phyloP scores from a whole-genome alignment of 2,113 vertebrate species.

The Pelodiscus sinensis region DNA sequence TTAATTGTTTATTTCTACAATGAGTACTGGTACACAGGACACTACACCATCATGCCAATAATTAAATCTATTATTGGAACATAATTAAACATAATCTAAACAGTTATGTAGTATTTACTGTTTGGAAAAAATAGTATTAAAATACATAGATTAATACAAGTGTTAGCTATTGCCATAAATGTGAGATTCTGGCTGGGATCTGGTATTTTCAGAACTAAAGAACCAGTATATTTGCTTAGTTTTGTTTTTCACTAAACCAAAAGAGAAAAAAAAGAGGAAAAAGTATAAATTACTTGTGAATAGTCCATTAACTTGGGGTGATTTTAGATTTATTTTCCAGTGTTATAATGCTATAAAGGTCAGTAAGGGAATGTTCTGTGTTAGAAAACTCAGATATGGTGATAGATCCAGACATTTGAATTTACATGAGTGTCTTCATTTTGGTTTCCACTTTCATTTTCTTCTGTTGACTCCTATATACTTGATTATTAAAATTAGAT shows the following conservation, averaged over 20 bases:
- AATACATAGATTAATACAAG: too few species aligned
- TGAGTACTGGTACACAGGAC: background rate
- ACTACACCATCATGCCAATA: background rate
- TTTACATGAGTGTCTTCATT: accelerated
- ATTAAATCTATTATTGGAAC: conserved; percentile 20
- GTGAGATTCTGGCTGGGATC: background rate
- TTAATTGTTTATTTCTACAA: conserved; percentile 17
- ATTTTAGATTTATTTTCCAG: accelerated
- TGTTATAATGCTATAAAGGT: background rate
- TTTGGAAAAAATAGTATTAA: too few species aligned
- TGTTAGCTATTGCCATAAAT: background rate
- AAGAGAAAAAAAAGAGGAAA: background rate
- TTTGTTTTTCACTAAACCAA: background rate
- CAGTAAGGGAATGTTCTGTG: background rate
- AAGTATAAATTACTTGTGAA: background rate
- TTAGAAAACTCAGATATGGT: background rate
- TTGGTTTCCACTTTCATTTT: background rate
- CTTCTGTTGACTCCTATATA: background rate
- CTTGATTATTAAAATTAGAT: background rate
- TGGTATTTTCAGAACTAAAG: background rate
- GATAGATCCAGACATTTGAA: background rate
- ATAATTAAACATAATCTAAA: background rate
- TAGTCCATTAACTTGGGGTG: accelerated
- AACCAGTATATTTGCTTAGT: background rate
- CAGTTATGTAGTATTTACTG: background rate